Percentiles rank a stretch among this genome's conserved stretches.
Conservation (phyloP, 2,113 vertebrate species). For the Ardeotis arabs region DNA sequence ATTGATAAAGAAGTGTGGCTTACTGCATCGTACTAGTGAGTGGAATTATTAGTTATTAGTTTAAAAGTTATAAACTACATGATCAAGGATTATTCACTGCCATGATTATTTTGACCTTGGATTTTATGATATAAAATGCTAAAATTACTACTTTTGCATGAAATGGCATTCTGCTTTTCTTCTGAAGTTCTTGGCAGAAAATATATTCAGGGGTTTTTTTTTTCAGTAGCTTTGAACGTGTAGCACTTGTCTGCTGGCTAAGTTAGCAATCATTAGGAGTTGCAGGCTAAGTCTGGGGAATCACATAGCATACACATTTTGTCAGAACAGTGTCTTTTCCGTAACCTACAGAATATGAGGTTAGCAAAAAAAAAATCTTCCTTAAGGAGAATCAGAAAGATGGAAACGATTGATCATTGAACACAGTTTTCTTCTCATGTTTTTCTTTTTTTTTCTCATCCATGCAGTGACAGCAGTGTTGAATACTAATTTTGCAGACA, state of each 20-base stretch:
- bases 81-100: not conserved
- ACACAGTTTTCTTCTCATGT: not conserved
- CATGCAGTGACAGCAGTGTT: not conserved
- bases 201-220: not conserved
- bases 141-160: slow-evolving; percentile 16
- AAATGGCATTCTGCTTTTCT: not conserved
- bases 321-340: not conserved
- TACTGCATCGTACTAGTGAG: not conserved
- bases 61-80: not conserved
- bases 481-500: slow-evolving; percentile 3
- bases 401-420: not conserved
- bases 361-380: slow-evolving; percentile 5
- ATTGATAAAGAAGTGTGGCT: not conserved
- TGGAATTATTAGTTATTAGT: not conserved
- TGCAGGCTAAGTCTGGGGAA: not conserved
- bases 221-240: not conserved
- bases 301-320: not conserved
- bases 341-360: not conserved
- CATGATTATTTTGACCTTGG: not conserved
- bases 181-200: not conserved
- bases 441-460: not conserved
- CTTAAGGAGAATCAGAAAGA: not conserved
- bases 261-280: not conserved
- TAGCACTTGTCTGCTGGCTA: not conserved
- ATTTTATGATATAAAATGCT: not conserved